phyloP scores from a whole-genome alignment of 2,797 vertebrate genomes.

The Hippopotamyrus pictus region DNA sequence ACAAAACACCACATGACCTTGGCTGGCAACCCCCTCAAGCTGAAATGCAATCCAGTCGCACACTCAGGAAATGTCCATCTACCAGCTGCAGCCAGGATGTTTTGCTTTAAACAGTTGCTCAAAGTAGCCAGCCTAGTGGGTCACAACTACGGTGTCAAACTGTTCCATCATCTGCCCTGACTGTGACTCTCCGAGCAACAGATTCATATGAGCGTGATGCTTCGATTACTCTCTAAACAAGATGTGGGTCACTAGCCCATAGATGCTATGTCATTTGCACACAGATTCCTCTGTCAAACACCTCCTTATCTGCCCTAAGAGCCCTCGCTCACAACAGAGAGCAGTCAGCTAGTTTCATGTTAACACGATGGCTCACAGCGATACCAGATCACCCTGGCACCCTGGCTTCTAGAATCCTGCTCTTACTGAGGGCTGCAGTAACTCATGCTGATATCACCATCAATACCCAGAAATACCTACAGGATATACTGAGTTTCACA shows the following conservation, averaged over 20 bases:
- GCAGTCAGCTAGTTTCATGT: background rate
- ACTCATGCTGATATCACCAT: background rate
- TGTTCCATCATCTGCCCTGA: background rate
- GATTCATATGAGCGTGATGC: background rate
- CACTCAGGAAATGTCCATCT: too few relatives aligned
- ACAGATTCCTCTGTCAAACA: background rate
- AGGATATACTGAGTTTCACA: background rate
- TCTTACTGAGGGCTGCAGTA: background rate
- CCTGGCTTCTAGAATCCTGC: background rate
- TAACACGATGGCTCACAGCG: background rate
- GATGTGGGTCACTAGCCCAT: background rate
- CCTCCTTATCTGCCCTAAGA: background rate
- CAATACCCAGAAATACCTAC: background rate
- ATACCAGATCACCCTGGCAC: background rate
- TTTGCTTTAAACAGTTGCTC: too few relatives aligned
- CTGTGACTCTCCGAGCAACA: background rate
- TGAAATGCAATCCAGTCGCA: too few relatives aligned
- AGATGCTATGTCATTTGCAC: background rate
- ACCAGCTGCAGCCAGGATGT: too few relatives aligned
- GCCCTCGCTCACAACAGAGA: background rate
- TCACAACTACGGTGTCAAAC: background rate
- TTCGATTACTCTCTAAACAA: background rate
- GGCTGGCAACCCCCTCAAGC: too few relatives aligned
- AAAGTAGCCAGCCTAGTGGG: background rate
- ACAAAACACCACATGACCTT: too few relatives aligned